Evolutionary conservation across 2,113 vertebrate genomes (phyloP), one percentile per base, ranked within the genome.

Genomic region (Pristiophorus japonicus): DNA sequence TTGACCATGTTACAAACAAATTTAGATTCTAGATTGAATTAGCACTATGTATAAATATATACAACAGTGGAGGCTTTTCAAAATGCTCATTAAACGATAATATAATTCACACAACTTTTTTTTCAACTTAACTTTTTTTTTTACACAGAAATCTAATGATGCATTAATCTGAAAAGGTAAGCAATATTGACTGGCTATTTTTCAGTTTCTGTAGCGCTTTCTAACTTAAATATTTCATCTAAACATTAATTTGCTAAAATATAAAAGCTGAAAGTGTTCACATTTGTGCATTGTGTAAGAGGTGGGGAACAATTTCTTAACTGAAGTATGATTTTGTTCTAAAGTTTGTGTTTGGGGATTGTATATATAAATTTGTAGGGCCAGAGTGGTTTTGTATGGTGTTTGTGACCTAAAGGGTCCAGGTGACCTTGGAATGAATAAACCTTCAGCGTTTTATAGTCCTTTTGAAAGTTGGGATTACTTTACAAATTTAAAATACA

Each of bases 121-220:
- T 30, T 27, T 42, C 51, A 0, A 1, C 73, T 70, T 94, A 4
- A 63, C 5, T 18, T 94, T 70, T 51, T 70, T 51, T 47, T 94
- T 73, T 63, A n/a, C 12, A 94, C 93, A 94, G 93, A 45, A 94
- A 94, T 34, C 93, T 51, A 94, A 94, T 94, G 66, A 94, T 94
- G 93, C 66, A 70, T 70, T 94, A 70, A 94, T 94, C 66, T 94
- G 93, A 94, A 94, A 67, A 70, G 93, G 93, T 94, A 94, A 70
- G 93, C 14, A 94, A 94, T 70, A 3, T 81, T 81, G 88, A 92
- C 88, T 65, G 38, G 22, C 6, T 81, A 51, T 51, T 81, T 81
- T 81, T 90, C 24, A 94, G 11, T 45, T 73, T 94, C 45, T 94
- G 14, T 18, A 1, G 3, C 1, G 11, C 16, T 45, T 59, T 51